Conservation (phyloP, 1,140 invertebrate species). For the Drosophila oshimai region DNA sequence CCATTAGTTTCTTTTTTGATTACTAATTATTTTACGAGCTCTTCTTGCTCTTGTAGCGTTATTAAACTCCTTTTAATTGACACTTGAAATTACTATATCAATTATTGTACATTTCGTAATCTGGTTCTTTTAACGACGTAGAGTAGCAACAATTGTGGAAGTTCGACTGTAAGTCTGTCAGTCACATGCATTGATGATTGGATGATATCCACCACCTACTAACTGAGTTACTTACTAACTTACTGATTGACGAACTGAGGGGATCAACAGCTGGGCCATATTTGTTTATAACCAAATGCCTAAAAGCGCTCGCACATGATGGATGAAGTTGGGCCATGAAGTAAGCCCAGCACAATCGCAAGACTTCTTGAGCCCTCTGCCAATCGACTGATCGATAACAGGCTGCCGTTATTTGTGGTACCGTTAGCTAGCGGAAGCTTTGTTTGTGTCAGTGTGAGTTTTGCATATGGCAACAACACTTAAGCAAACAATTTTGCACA, state of each 20-base stretch:
- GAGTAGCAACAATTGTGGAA: not conserved
- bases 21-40: too few species aligned
- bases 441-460: not conserved
- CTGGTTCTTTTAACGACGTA: too few species aligned
- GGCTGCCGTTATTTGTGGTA: slow-evolving; percentile 20
- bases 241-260: slow-evolving; percentile 14
- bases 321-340: slow-evolving; percentile 7
- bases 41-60: too few species aligned
- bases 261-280: slow-evolving; percentile 2
- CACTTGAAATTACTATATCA: too few species aligned
- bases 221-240: not conserved
- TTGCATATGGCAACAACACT: slow-evolving; percentile 37
- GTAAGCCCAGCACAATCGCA: slow-evolving; percentile 3
- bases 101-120: too few species aligned
- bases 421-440: slow-evolving; percentile 27
- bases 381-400: slow-evolving; percentile 45
- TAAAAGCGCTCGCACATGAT: slow-evolving; percentile 17
- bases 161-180: slow-evolving; percentile 2
- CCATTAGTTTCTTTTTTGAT: too few species aligned
- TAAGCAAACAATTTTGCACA: slow-evolving; percentile 36
- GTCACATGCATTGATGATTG: slow-evolving; percentile 25
- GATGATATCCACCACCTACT: not conserved
- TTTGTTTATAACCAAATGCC: slow-evolving; percentile 40
- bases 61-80: too few species aligned
- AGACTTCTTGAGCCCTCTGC: slow-evolving; percentile 15